A percentile compares a stretch with the other conserved stretches of the same genome.
These are phyloP conservation scores for Acrocera orbiculus DNA, from an alignment of 2,888 invertebrate species.

Conservation along the genomic window DNA sequence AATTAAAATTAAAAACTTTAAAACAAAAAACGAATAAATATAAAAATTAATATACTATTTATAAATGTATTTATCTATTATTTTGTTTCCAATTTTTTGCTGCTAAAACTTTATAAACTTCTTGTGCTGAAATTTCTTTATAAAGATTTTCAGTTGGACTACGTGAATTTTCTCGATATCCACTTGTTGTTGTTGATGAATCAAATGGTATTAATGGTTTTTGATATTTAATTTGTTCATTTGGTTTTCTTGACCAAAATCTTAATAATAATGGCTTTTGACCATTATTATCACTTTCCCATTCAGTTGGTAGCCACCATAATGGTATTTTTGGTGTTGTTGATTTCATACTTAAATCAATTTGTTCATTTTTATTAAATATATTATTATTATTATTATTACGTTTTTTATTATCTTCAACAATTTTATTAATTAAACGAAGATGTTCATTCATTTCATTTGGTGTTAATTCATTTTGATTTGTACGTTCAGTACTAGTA, in stretches of 20 bases:
- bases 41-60: no score
- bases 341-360: not conserved
- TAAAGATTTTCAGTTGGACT: slow-evolving; percentile 13
- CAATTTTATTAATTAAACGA: slow-evolving; percentile 10
- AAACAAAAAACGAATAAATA: no score
- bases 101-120: slow-evolving; percentile 6
- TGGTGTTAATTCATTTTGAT: not conserved
- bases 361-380: not conserved
- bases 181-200: slow-evolving; percentile 6
- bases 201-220: not conserved
- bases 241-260: slow-evolving; percentile 21
- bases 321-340: slow-evolving; percentile 15
- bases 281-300: slow-evolving; percentile 21
- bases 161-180: slow-evolving; percentile 11
- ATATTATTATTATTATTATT: not conserved
- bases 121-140: slow-evolving; percentile 10
- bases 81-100: slow-evolving; percentile 7
- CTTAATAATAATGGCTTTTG: slow-evolving; percentile 23
- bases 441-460: slow-evolving; percentile 10
- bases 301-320: slow-evolving; percentile 29
- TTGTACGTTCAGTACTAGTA: no score
- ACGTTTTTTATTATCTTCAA: slow-evolving; percentile 11
- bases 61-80: slow-evolving; percentile 6
- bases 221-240: not conserved
- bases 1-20: no score